Conservation (phyloP, 2,888 invertebrate genomes). For the Cheiracanthium punctorium region DNA sequence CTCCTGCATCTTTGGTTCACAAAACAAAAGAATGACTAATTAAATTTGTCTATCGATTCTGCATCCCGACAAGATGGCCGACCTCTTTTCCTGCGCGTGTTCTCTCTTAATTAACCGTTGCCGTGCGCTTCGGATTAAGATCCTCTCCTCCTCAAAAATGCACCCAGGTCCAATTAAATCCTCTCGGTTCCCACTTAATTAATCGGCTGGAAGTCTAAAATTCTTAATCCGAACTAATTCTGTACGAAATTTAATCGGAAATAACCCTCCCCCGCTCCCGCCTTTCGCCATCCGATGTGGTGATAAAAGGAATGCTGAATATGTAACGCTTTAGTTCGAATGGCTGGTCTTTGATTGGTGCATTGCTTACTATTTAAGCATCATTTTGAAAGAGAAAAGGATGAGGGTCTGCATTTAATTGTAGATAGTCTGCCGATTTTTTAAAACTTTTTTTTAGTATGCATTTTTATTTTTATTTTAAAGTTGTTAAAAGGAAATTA, state of each 20-base stretch:
- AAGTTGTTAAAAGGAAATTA: too few relatives aligned
- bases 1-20: neutral
- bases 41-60: constrained; percentile 8
- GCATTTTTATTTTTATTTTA: too few relatives aligned
- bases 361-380: too few relatives aligned
- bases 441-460: too few relatives aligned
- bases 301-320: neutral
- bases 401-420: too few relatives aligned
- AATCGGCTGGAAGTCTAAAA: constrained; percentile 18
- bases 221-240: constrained; percentile 31
- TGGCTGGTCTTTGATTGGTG: too few relatives aligned
- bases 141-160: neutral
- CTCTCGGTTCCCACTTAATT: constrained; percentile 23
- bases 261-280: neutral
- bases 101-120: constrained; percentile 13
- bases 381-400: too few relatives aligned
- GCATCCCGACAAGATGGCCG: constrained; percentile 12
- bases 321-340: neutral
- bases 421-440: too few relatives aligned
- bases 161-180: constrained; percentile 21
- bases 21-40: constrained; percentile 14
- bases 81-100: neutral
- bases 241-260: constrained; percentile 29
- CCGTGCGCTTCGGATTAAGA: neutral
- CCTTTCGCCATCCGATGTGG: neutral